Base-by-base conservation (phyloP, 2,113 vertebrate species). In the Xiphophorus maculatus region DNA sequence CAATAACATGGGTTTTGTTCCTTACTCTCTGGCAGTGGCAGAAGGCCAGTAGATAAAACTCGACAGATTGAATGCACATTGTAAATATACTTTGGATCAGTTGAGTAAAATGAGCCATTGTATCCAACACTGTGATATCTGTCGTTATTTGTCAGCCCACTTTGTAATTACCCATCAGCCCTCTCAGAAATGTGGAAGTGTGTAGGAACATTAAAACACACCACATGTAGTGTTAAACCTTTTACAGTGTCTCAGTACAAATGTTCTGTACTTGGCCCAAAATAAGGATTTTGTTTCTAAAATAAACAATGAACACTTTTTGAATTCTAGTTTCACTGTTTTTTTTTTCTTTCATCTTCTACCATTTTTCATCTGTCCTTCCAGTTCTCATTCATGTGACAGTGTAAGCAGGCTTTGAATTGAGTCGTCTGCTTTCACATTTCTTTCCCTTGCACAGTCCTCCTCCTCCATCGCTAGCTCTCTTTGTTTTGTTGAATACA, bases 401-500 rank as follows among this genome's bases (percentile, higher is more conserved):
- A 66, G 0, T 40, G 32, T 68, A 69, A 66, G 42, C 76, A 72
- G 8, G 32, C 70, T 82, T 76, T 75, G 74, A 78, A 76, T 77
- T 69, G 54, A 69, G 27, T 76, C 51, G 71, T 82, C 73, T 79
- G 51, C 73, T 79, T 71, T 81, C 67, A 77, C 82, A 66, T 80
- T 71, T 73, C 30, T 28, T 70, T 37, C n/a, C 48, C 73, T 66
- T 68, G 22, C 65, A 28, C 62, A 19, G 32, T 58, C 42, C 40
- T 61, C 71, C 10, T 30, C 78, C 79, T 77, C 71, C 63, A 66
- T 83, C 81, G 61, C 76, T 48, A 1, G 30, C 71, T 74, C 71
- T 77, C 76, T 87, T 87, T 85, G 72, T 82, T 91, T 88, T 86
- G 58, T 77, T 69, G 40, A 82, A 91, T 84, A 85, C 81, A 84